Conservation (phyloP, 2,888 invertebrate species). For the Eupeodes luniger region DNA sequence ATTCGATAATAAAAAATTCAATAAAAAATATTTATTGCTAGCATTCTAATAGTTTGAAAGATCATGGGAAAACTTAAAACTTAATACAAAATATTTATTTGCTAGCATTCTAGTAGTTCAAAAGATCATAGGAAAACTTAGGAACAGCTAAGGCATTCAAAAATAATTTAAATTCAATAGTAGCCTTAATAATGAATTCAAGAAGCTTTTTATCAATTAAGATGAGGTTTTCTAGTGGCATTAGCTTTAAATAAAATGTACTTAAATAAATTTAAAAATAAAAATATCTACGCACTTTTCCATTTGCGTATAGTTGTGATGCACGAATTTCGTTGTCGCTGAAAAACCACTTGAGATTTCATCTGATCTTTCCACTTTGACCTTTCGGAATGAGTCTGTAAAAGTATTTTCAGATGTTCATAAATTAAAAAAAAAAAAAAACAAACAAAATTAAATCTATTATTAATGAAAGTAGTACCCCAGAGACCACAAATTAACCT, state of each 20-base stretch:
- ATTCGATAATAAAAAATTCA: too few relatives aligned
- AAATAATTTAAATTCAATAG: too few relatives aligned
- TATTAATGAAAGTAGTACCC: conserved; percentile 29
- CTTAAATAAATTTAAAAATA: background rate
- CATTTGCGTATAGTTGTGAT: conserved; percentile 92
- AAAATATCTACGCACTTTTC: conserved; percentile 84
- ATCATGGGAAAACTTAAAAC: too few relatives aligned
- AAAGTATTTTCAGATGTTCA: conserved; percentile 53
- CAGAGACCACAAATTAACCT: conserved; percentile 15
- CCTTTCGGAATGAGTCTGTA: conserved; percentile 81
- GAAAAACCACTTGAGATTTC: conserved; percentile 83
- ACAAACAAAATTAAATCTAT: conserved; percentile 7
- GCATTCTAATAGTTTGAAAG: too few relatives aligned
- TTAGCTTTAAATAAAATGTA: background rate
- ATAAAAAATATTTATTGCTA: too few relatives aligned
- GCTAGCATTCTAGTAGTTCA: too few relatives aligned
- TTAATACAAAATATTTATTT: too few relatives aligned
- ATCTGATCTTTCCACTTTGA: conserved; percentile 81
- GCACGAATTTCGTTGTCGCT: conserved; percentile 87
- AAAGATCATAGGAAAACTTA: too few relatives aligned
- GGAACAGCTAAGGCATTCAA: too few relatives aligned
- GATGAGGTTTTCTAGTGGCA: too few relatives aligned
- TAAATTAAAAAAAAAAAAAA: background rate
- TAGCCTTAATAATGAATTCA: too few relatives aligned
- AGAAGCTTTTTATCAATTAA: too few relatives aligned